Evolutionary conservation across 2,888 invertebrate genomes (phyloP), one percentile per base, ranked within the genome.

Genomic region (Drosophila meridionalis): DNA sequence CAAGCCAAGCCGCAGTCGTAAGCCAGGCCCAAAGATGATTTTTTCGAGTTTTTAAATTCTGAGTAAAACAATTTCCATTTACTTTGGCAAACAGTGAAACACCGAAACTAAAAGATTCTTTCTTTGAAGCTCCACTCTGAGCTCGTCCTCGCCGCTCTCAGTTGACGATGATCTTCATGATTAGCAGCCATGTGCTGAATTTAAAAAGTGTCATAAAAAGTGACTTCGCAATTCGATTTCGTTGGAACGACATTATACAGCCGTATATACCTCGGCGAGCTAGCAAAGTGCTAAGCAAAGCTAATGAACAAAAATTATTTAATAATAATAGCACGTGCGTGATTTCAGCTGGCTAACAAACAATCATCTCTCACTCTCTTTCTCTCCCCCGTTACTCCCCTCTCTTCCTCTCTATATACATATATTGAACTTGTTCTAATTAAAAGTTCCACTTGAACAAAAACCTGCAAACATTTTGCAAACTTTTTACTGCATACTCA

Each of bases 1-100:
- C 26, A 45, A 45, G 38, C 26, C 53, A 34, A 52, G 52, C 52
- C 11, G 32, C 20, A n/a, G 32, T 5, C 53, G 30, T 30, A 52
- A 56, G 83, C 57, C 50, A 20, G 43, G 43, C 56, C 50, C 43
- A 58, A 58, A 67, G 52, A 78, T 82, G 73, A 73, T 70, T 73
- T 69, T 69, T 74, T 75, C 14, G 30, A 84, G 71, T 87, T 75
- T 82, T 63, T 52, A 73, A 76, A 84, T 84, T 85, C 84, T 88
- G 66, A 83, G 77, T 77, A 85, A 88, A 90, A 75, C 75, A 75
- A 86, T 90, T 84, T 90, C 70, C 86, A 70, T 80, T 80, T 65
- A 82, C 63, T 66, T 76, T 52, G 61, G 61, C 47, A 60, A 64
- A 59, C 40, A 57, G 56, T 32, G 45, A 57, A 58, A 30, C 48